Evolutionary conservation across 2,113 vertebrate species (phyloP), one percentile per base, ranked within the genome.

Genomic region (Tyto alba): DNA sequence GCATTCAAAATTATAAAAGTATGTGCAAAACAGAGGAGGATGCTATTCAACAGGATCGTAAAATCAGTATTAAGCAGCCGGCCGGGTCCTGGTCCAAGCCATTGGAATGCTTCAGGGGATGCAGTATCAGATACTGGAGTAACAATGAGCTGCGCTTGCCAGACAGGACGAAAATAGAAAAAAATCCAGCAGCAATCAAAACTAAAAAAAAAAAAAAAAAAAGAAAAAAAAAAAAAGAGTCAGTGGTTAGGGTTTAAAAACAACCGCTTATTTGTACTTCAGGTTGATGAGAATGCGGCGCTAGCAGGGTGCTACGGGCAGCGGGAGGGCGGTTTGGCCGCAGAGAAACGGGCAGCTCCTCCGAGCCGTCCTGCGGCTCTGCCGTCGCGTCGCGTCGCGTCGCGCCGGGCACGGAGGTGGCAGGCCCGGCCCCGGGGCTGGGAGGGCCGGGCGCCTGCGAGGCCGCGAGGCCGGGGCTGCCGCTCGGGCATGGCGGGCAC

Each of bases 341-440:
- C 7, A 15, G 18, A 26, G 34, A 27, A n/a, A 36, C 1, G 25
- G 60, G 85, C 29, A 50, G 27, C 41, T 57, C 41, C 36, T 80
- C 27, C 12, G 47, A 45, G 53, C 10, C 60, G 6, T 30, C 53
- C 29, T 5, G 32, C 13, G 27, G 40, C 36, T 47, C 23, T n/a
- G 57, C 41, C 4, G 0, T 30, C 4, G 0, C 1, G 3, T 11
- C 1, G 1, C n/a, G n/a, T n/a, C n/a, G 2, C 8, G 0, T 36
- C 4, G 0, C 1, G 3, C 13, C 1, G 1, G 30, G 55, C 8
- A 1, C 0, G 1, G 32, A 30, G 41, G 30, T 43, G 41, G 32
- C 36, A 45, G 43, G 32, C 32, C 27, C 1, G 6, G 55, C 60
- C 55, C 22, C 18, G 38, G 48, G 10, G 29, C 23, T 23, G 57